phyloP scores from a whole-genome alignment of 2,797 vertebrate species.

The Takifugu ocellatus region DNA sequence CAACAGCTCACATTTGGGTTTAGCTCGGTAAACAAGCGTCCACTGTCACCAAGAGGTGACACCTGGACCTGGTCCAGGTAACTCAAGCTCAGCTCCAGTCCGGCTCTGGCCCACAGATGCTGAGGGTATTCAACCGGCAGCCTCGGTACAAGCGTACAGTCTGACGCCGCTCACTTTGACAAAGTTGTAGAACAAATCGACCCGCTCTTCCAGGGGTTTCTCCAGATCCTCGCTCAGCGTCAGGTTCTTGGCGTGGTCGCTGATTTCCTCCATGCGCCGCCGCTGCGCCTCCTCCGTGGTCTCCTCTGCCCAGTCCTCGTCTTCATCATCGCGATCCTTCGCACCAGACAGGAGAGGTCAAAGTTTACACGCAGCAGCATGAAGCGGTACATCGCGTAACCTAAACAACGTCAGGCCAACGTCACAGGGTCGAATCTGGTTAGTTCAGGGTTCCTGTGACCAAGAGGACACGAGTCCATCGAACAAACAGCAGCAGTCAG shows the following conservation, averaged over 20 bases:
- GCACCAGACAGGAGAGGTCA: not conserved
- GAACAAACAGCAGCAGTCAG: not conserved
- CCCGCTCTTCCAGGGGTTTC: constrained; percentile 91
- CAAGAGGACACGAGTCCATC: not conserved
- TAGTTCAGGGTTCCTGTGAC: not conserved
- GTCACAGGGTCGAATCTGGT: not conserved
- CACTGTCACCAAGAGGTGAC: too few relatives aligned
- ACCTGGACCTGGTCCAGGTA: too few relatives aligned
- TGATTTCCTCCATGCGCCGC: constrained; percentile 98
- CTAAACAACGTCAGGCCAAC: not conserved
- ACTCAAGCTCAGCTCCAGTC: too few relatives aligned
- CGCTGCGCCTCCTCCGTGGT: constrained; percentile 96
- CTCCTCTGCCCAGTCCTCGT: constrained; percentile 98
- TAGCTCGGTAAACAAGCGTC: too few relatives aligned
- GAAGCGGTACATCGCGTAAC: not conserved
- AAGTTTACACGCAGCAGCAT: not conserved
- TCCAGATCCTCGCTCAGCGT: constrained; percentile 95
- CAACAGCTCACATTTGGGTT: too few relatives aligned
- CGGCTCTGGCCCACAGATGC: too few relatives aligned
- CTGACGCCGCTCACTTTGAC: constrained; percentile 82
- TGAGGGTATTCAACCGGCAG: too few relatives aligned
- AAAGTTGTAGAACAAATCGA: constrained; percentile 96
- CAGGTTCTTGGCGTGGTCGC: constrained; percentile 94
- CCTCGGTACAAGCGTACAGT: too few relatives aligned
- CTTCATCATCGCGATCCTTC: constrained; percentile 86